Evolutionary conservation across 2,888 invertebrate genomes (phyloP).

Genomic region (Mythimna impura): DNA sequence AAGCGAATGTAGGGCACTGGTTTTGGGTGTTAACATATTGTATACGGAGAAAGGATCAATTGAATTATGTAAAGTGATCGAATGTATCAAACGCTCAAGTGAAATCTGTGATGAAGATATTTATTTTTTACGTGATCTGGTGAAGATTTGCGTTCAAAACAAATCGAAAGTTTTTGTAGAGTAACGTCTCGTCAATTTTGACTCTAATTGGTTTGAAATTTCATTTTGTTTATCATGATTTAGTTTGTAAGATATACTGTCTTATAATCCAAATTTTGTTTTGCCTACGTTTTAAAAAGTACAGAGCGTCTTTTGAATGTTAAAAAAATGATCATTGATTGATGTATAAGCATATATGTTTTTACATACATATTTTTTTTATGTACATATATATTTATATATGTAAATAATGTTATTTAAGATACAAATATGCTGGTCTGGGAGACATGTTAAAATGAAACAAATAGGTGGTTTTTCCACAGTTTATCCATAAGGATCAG

Average conservation of each 20-base stretch:
- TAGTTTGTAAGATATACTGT: background rate
- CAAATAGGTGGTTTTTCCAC: background rate
- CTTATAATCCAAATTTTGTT: too few relatives aligned
- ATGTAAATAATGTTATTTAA: background rate
- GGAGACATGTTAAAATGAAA: slow-evolving; percentile 2
- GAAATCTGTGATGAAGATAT: slow-evolving; percentile 10
- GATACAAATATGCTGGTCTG: slow-evolving; percentile 7
- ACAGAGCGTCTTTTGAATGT: too few relatives aligned
- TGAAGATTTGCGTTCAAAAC: slow-evolving; percentile 13
- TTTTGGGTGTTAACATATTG: slow-evolving; percentile 4
- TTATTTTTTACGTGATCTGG: background rate
- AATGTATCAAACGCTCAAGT: slow-evolving; percentile 27
- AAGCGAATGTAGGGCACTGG: background rate
- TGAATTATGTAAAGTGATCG: too few relatives aligned
- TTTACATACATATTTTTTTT: background rate
- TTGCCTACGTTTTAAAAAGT: background rate
- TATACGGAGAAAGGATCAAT: background rate
- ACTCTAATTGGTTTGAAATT: background rate
- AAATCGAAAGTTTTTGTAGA: slow-evolving; percentile 12
- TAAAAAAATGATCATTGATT: background rate
- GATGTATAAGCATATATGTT: too few relatives aligned
- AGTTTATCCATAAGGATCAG: background rate
- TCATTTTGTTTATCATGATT: too few relatives aligned
- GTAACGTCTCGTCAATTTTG: background rate
- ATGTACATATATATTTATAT: background rate